Base-by-base conservation (phyloP, 1,140 invertebrate genomes). In the Caligus rogercresseyi region DNA sequence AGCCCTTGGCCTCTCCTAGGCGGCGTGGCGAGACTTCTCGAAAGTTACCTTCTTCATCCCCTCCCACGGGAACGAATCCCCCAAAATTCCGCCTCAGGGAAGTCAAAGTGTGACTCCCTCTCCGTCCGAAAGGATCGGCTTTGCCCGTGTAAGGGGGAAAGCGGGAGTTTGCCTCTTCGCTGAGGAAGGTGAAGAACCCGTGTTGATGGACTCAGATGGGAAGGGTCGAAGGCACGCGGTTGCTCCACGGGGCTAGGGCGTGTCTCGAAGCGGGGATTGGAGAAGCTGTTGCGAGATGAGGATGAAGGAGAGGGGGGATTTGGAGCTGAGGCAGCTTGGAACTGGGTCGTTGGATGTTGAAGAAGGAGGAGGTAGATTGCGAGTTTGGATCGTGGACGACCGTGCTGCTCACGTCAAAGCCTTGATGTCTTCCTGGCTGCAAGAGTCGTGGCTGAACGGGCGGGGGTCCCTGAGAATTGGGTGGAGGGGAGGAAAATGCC, bases 301-400 rank as follows among this genome's bases (percentile, higher is more conserved):
- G 54, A 13, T 56, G 15, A 1, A 25, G 24, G 24, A 16, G 58
- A 14, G 18, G 58, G 1, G 16, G 21, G 16, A 16, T 14, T 60
- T 60, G 58, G 1, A 24, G n/a, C 16, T 14, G n/a, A 20, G 19
- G 21, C 20, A 7, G 61, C 51, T n/a, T 20, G 31, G 52, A 62
- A 62, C 11, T 20, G 1, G 51, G 61, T 16, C 51, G 21, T 25
- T 63, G 51, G 25, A 63, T 57, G 24, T 19, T 59, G 52, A 63
- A 63, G 21, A 63, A 63, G 16, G 61, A 63, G 16, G 61, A 63
- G 7, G 52, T 57, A n/a, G 61, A 63, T 21, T 63, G 61, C 21
- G 61, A 63, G 15, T 25, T 26, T 19, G 52, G 52, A 26, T 63
- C 61, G 20, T 63, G 61, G 21, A 63, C 23, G 3, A 63, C 53